Percentiles rank a stretch among this genome's conserved stretches.
Evolutionary conservation across 92 coral and sea anemone genomes (phyloP).

Genomic region (Nematostella vectensis): DNA sequence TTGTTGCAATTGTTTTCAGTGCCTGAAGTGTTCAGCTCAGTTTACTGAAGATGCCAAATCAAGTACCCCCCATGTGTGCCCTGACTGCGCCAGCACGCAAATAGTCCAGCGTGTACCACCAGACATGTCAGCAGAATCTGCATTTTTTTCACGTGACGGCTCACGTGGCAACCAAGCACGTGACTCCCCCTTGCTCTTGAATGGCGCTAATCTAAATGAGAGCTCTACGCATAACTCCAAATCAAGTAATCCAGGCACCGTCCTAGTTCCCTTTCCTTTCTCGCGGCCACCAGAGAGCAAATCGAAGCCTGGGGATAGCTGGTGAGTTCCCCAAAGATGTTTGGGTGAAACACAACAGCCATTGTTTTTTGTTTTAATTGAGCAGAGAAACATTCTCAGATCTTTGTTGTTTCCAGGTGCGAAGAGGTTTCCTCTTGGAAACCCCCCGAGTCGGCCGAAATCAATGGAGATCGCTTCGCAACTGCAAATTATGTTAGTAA

Average conservation of each 20-base stretch:
- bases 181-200: neutral
- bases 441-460: no score
- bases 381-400: neutral
- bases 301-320: neutral
- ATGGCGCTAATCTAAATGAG: conserved; percentile 14
- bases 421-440: no score
- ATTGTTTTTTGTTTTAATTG: no score
- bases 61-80: conserved; percentile 40
- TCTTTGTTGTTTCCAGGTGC: neutral
- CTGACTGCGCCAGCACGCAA: conserved; percentile 69
- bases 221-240: conserved; percentile 21
- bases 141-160: conserved; percentile 4
- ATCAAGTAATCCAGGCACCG: conserved; percentile 14
- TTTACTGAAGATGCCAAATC: conserved; percentile 25
- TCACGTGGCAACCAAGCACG: neutral
- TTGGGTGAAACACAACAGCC: no score
- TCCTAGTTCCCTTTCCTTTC: conserved; percentile 10
- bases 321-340: no score
- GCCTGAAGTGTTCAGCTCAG: conserved; percentile 76
- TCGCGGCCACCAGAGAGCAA: conserved; percentile 2
- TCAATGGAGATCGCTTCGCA: no score
- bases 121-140: conserved; percentile 7
- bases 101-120: conserved; percentile 48
- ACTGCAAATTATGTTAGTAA: no score
- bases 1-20: no score